Conservation (phyloP, 2,888 invertebrate species). For the Diarsia mendica region DNA sequence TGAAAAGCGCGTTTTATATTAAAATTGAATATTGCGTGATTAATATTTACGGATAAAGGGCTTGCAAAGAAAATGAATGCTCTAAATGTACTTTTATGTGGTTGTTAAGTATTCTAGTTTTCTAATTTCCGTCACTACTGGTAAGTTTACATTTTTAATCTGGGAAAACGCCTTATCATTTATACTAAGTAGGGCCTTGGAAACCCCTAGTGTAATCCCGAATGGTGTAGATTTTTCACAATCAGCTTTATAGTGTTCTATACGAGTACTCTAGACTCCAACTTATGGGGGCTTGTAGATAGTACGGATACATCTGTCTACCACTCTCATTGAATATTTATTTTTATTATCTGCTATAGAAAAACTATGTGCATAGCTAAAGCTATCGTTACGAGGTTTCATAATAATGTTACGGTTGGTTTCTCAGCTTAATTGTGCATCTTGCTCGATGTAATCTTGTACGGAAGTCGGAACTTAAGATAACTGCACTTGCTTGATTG, state of each 20-base stretch:
- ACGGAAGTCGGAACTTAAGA: conserved; percentile 32
- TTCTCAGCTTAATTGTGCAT: conserved; percentile 25
- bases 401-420: conserved; percentile 11
- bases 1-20: too few species aligned
- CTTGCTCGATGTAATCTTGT: conserved; percentile 39
- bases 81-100: too few species aligned
- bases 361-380: neutral
- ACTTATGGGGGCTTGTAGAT: neutral
- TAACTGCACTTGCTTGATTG: conserved; percentile 36
- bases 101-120: too few species aligned
- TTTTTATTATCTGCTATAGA: neutral
- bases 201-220: too few species aligned
- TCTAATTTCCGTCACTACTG: too few species aligned
- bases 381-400: neutral
- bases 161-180: too few species aligned
- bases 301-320: neutral
- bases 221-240: too few species aligned
- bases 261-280: too few species aligned
- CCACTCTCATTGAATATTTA: neutral
- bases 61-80: too few species aligned
- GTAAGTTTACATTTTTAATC: too few species aligned
- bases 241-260: too few species aligned
- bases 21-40: neutral
- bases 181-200: too few species aligned
- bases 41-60: neutral